A percentile compares a stretch with the other conserved stretches of the same genome.
Evolutionary conservation across 2,113 vertebrate species (phyloP).

Genomic region (Fregetta grallaria): DNA sequence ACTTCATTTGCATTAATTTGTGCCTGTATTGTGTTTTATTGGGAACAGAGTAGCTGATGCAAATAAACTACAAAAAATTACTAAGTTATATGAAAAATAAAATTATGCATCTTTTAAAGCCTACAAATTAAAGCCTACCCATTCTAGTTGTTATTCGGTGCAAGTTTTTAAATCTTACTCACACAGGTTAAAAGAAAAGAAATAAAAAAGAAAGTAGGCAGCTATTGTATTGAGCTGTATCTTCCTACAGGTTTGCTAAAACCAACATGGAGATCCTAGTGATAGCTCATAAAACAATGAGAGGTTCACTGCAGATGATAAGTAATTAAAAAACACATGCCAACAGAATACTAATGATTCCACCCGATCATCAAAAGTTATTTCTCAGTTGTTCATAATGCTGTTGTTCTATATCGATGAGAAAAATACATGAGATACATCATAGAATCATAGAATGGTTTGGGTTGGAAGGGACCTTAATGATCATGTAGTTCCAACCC

Average conservation of each 20-base stretch:
- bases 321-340: not conserved
- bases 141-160: not conserved
- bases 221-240: not conserved
- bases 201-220: not conserved
- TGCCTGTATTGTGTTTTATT: not conserved
- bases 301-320: not conserved
- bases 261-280: not conserved
- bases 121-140: not conserved
- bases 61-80: not conserved
- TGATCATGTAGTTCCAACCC: too few relatives aligned
- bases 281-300: not conserved
- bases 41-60: not conserved
- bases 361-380: not conserved
- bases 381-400: not conserved
- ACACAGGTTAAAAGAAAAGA: not conserved
- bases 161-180: not conserved
- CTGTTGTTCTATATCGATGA: not conserved
- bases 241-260: constrained; percentile 11
- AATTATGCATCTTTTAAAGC: not conserved
- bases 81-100: not conserved
- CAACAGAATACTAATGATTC: not conserved
- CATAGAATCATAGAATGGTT: too few relatives aligned
- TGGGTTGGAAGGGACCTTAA: too few relatives aligned
- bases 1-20: not conserved
- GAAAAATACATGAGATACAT: not conserved